Evolutionary conservation across 1,140 invertebrate genomes (phyloP).

Genomic region (Nephotettix cincticeps): DNA sequence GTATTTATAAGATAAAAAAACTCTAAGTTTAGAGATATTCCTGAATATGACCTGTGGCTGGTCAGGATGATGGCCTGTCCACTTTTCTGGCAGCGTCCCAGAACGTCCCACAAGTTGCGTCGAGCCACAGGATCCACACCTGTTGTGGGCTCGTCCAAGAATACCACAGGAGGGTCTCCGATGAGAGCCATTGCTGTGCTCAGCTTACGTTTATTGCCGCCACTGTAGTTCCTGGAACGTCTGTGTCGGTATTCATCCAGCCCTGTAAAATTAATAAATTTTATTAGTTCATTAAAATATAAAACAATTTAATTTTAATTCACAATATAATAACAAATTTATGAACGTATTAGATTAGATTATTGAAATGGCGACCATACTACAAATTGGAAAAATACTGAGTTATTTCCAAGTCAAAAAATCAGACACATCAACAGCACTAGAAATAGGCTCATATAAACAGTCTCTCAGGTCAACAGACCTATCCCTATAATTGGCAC

Average conservation of each 20-base stretch:
- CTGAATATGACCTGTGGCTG: constrained; percentile 72
- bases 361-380: no score
- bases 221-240: constrained; percentile 55
- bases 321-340: neutral
- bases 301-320: no score
- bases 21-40: no score
- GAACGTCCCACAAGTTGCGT: constrained; percentile 74
- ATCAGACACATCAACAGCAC: no score
- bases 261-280: no score
- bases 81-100: constrained; percentile 59
- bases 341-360: no score
- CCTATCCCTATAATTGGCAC: no score
- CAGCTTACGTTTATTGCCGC: constrained; percentile 93
- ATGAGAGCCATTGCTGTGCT: constrained; percentile 91
- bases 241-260: constrained; percentile 35
- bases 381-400: neutral
- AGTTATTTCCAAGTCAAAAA: no score
- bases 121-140: constrained; percentile 79
- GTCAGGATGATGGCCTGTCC: constrained; percentile 71
- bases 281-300: no score
- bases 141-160: constrained; percentile 82
- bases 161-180: constrained; percentile 84
- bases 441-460: no score
- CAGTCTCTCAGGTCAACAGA: no score
- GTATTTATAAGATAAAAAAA: no score